Percentiles rank a stretch among this genome's conserved stretches.
phyloP scores from a whole-genome alignment of 2,888 invertebrate species.

The Capitulum mitella region DNA sequence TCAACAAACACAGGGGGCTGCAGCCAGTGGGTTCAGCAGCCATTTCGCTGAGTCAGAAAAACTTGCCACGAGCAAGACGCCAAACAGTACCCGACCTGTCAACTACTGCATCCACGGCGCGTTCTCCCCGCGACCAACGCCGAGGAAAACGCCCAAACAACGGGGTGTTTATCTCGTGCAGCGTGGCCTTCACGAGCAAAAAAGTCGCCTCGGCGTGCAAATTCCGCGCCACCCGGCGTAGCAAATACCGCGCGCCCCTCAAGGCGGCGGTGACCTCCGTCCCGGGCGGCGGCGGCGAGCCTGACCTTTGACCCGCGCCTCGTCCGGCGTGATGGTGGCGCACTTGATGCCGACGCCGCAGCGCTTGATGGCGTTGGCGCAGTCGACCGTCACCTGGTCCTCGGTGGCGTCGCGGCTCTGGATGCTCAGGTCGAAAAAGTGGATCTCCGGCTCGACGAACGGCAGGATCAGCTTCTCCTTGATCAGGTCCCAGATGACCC shows the following conservation, averaged over 20 bases:
- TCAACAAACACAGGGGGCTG: too few species aligned
- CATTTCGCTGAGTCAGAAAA: too few species aligned
- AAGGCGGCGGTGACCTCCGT: not conserved
- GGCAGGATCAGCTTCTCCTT: slow-evolving; percentile 95
- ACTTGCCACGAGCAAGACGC: too few species aligned
- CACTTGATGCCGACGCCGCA: slow-evolving; percentile 99
- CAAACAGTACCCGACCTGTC: too few species aligned
- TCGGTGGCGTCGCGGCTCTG: slow-evolving; percentile 88
- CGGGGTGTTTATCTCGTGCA: too few species aligned
- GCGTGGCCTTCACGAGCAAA: too few species aligned
- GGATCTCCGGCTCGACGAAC: slow-evolving; percentile 88
- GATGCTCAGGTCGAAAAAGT: slow-evolving; percentile 89
- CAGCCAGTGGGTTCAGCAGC: too few species aligned
- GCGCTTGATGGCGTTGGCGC: slow-evolving; percentile 91
- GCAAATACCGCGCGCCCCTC: not conserved
- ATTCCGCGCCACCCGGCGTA: not conserved
- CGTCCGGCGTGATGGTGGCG: slow-evolving; percentile 97
- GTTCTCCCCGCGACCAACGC: too few species aligned
- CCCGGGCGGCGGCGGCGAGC: too few species aligned
- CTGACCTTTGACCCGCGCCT: slow-evolving; percentile 62
- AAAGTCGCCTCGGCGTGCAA: too few species aligned
- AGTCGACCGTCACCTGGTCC: slow-evolving; percentile 92
- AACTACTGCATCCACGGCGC: too few species aligned
- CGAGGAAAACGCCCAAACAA: too few species aligned
- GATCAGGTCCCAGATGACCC: slow-evolving; percentile 97